Percentiles rank a stretch among this genome's conserved stretches.
phyloP scores from a whole-genome alignment of 1,140 invertebrate species.

The Vollenhovia emeryi region DNA sequence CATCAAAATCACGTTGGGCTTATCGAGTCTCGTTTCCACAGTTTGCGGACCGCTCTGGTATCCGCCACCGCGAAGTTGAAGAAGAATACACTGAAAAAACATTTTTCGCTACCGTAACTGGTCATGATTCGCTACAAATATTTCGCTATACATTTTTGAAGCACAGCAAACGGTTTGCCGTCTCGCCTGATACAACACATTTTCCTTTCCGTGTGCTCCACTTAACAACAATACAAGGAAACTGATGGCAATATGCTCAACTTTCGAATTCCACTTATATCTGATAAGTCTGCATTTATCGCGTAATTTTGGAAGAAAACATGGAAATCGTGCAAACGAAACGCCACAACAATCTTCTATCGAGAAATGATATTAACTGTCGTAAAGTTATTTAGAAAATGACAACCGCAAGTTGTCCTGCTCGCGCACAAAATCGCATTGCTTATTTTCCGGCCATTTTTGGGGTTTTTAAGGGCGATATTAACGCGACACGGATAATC shows the following conservation, averaged over 20 bases:
- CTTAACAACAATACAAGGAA: no score
- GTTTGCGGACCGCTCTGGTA: neutral
- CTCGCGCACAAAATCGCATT: neutral
- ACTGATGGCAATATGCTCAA: neutral
- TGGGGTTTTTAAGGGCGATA: neutral
- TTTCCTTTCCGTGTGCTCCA: no score
- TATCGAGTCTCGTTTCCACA: conserved; percentile 35
- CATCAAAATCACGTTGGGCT: conserved; percentile 35
- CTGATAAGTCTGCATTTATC: neutral
- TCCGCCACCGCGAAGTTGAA: neutral
- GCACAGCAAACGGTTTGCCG: no score
- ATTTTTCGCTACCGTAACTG: no score
- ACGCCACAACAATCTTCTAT: neutral
- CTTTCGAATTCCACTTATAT: neutral
- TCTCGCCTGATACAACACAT: no score
- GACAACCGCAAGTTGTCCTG: neutral
- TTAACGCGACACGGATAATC: neutral
- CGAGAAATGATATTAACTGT: neutral
- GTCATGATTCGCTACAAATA: no score
- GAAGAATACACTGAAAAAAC: conserved; percentile 41
- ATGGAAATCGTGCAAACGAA: neutral
- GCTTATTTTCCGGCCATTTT: neutral
- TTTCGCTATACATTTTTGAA: no score
- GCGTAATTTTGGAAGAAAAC: neutral
- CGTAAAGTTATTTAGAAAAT: neutral